Evolutionary conservation across 2,797 vertebrate genomes (phyloP).

Genomic region (Chromis chromis): DNA sequence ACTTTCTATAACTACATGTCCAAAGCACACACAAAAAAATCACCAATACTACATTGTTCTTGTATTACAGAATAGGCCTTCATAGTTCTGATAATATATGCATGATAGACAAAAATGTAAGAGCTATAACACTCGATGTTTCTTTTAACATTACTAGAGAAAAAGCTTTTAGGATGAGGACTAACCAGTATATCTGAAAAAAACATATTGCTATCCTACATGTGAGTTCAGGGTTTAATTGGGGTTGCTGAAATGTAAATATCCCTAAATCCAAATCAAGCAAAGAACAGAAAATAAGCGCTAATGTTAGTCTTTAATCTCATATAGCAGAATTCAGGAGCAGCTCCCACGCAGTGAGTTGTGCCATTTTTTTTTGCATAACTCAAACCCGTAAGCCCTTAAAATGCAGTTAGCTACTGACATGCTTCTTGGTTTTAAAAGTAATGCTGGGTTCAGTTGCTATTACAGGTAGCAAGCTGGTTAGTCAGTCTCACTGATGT

Average conservation of each 20-base stretch:
- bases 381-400: neutral
- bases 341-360: neutral
- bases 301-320: neutral
- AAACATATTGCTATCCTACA: neutral
- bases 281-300: neutral
- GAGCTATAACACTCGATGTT: too few species aligned
- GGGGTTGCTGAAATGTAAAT: neutral
- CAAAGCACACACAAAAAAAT: too few species aligned
- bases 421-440: neutral
- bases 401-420: neutral
- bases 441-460: neutral
- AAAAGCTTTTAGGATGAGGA: neutral
- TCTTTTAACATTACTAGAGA: too few species aligned
- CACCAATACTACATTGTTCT: too few species aligned
- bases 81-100: too few species aligned
- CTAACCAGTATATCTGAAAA: neutral
- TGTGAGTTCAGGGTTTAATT: neutral
- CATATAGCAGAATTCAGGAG: neutral
- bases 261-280: neutral
- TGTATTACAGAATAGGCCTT: too few species aligned
- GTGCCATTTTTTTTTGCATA: neutral
- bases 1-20: too few species aligned
- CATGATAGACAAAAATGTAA: too few species aligned
- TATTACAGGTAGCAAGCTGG: neutral
- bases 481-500: neutral